Evolutionary conservation across 2,888 invertebrate species (phyloP).

Genomic region (Zaprionus lineosus): DNA sequence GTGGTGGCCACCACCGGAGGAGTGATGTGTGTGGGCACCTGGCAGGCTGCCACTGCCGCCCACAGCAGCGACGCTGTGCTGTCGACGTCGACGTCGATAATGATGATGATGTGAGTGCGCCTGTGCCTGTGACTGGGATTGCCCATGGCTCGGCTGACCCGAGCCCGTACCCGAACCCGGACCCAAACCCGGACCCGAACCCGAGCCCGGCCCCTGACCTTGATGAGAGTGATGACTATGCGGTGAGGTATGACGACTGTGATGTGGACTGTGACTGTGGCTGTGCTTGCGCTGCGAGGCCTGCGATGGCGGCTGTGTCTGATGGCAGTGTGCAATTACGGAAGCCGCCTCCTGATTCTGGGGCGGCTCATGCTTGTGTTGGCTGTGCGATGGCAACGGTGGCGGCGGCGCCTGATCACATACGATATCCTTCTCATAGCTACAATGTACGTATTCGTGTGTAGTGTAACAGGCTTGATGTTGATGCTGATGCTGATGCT

Average conservation of each 20-base stretch:
- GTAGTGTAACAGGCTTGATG: constrained; percentile 64
- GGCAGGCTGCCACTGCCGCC: constrained; percentile 73
- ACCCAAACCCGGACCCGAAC: constrained; percentile 42
- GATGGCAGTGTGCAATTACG: constrained; percentile 65
- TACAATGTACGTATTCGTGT: constrained; percentile 81
- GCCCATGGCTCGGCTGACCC: too few species aligned
- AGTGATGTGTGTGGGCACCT: constrained; percentile 62
- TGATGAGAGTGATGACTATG: constrained; percentile 71
- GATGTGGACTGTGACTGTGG: constrained; percentile 70
- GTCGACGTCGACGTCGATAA: constrained; percentile 56
- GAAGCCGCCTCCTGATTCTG: constrained; percentile 36
- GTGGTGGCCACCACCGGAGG: constrained; percentile 32
- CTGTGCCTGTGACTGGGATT: constrained; percentile 57
- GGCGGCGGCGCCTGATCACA: constrained; percentile 81
- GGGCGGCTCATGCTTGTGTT: constrained; percentile 55
- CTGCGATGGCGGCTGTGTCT: constrained; percentile 62
- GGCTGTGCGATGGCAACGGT: constrained; percentile 61
- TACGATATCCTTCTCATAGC: constrained; percentile 82
- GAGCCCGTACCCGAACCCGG: too few species aligned
- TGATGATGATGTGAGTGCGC: constrained; percentile 69
- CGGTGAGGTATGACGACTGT: constrained; percentile 78
- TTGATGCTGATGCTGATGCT: constrained; percentile 49
- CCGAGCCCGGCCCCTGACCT: constrained; percentile 25
- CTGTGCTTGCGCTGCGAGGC: constrained; percentile 61
- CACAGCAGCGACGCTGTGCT: constrained; percentile 57